A percentile compares a stretch with the other conserved stretches of the same genome.
phyloP scores from a whole-genome alignment of 2,113 vertebrate genomes.

The Telmatochromis brachygnathus region DNA sequence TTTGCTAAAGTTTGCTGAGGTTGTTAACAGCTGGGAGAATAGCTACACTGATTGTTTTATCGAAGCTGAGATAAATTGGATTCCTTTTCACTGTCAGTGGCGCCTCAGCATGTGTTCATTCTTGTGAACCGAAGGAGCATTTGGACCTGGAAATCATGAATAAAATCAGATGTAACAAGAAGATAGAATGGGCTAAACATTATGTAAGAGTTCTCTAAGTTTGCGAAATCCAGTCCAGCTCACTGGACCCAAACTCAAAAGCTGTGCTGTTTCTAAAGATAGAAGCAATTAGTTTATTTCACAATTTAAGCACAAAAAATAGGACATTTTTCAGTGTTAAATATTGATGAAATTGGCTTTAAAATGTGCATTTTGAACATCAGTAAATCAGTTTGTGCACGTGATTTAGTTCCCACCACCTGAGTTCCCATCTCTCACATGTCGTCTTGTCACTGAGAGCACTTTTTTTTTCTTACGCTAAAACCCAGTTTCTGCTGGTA shows the following conservation, averaged over 20 bases:
- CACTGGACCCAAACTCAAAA: background rate
- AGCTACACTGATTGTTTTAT: background rate
- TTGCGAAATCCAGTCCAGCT: background rate
- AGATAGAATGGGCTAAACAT: background rate
- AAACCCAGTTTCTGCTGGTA: background rate
- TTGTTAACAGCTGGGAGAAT: background rate
- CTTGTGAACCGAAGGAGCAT: background rate
- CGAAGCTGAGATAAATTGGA: background rate
- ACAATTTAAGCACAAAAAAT: background rate
- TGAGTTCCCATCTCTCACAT: background rate
- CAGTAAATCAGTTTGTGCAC: background rate
- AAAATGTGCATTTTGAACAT: background rate
- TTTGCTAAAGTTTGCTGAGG: background rate
- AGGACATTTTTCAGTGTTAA: background rate
- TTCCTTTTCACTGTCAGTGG: background rate
- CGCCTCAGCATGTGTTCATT: background rate
- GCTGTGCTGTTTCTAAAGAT: background rate
- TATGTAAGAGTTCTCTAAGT: background rate
- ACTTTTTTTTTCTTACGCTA: background rate
- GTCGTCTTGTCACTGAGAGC: background rate
- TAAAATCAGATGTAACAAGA: background rate
- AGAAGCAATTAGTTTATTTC: background rate
- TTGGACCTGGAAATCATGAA: background rate
- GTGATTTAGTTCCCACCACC: background rate
- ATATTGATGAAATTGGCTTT: background rate